These are phyloP conservation scores for Actenoides hombroni DNA, from an alignment of 2,113 vertebrate species.

Conservation along the genomic window DNA sequence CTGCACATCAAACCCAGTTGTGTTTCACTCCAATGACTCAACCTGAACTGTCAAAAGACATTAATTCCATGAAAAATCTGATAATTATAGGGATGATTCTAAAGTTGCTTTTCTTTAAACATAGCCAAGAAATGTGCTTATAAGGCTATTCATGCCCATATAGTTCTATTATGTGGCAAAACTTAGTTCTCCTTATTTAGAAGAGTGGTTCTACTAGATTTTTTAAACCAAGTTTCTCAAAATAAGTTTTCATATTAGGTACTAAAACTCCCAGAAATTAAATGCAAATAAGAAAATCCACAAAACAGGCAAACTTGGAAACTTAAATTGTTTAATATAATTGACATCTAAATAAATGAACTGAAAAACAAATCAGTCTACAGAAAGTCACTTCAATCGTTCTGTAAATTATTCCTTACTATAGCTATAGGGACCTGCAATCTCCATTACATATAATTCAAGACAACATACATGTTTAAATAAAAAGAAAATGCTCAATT, in stretches of 20 bases:
- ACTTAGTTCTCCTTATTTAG: background rate
- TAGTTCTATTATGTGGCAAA: background rate
- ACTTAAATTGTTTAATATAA: background rate
- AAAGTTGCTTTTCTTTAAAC: background rate
- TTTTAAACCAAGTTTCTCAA: background rate
- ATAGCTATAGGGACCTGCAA: slow-evolving; percentile 69
- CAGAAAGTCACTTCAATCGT: slow-evolving; percentile 67
- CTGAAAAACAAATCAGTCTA: background rate
- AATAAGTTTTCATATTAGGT: background rate
- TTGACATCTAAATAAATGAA: background rate
- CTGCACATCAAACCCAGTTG: slow-evolving; percentile 24
- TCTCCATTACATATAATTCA: slow-evolving; percentile 64
- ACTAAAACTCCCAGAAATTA: background rate
- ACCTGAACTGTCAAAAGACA: background rate
- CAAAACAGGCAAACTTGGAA: background rate
- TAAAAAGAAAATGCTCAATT: too few relatives aligned
- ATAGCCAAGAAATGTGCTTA: background rate
- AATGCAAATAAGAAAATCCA: background rate
- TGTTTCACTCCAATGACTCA: background rate
- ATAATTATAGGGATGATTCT: background rate
- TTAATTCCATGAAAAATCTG: background rate
- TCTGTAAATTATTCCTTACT: slow-evolving; percentile 77
- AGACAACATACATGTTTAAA: slow-evolving; percentile 1
- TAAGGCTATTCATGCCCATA: background rate
- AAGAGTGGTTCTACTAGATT: background rate